Conservation (phyloP, 2,113 vertebrate species). For the Aramus guarauna region DNA sequence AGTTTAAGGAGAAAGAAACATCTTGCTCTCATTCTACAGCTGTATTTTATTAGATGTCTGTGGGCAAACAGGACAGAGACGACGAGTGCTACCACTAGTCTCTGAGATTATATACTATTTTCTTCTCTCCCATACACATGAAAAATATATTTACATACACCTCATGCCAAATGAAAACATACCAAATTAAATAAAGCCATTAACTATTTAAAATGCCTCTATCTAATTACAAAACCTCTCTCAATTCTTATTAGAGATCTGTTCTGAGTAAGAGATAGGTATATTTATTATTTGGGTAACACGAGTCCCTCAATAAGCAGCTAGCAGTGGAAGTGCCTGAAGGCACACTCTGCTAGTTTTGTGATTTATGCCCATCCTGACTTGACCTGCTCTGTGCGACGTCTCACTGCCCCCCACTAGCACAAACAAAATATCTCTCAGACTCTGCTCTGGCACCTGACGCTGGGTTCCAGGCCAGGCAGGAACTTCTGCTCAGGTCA, state of each 20-base stretch:
- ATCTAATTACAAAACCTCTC: neutral
- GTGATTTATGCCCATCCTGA: neutral
- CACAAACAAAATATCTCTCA: neutral
- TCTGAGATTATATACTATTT: neutral
- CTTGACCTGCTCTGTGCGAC: neutral
- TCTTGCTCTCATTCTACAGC: neutral
- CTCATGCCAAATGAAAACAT: neutral
- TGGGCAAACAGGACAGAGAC: neutral
- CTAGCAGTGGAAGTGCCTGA: neutral
- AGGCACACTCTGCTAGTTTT: neutral
- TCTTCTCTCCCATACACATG: accelerated
- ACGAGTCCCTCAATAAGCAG: neutral
- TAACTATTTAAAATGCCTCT: neutral
- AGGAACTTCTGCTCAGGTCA: neutral
- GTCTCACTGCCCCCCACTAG: neutral
- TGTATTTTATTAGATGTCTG: neutral
- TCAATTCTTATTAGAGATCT: neutral
- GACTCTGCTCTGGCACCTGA: neutral
- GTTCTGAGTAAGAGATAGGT: neutral
- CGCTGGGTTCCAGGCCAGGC: neutral
- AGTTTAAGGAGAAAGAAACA: neutral
- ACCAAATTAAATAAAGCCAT: neutral
- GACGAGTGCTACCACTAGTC: neutral
- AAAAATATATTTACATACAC: neutral
- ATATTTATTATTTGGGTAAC: neutral